Evolutionary conservation across 2,888 invertebrate genomes (phyloP).

Genomic region (Acholoe squamosa): DNA sequence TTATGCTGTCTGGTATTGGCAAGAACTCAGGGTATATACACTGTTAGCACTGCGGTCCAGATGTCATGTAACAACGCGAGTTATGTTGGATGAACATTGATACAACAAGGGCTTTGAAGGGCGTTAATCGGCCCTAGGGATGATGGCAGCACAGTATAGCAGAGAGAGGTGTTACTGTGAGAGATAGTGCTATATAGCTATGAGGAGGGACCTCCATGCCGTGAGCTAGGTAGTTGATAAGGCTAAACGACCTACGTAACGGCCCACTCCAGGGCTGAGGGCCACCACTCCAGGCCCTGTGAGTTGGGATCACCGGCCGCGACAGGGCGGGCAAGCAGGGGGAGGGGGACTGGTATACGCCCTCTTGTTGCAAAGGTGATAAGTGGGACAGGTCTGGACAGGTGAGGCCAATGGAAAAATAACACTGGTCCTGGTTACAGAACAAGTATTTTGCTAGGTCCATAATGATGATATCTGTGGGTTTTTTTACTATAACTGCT

Average conservation of each 20-base stretch:
- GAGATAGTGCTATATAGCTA: neutral
- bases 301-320: neutral
- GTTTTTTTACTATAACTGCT: too few species aligned
- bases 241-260: slow-evolving; percentile 17
- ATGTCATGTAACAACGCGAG: neutral
- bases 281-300: slow-evolving; percentile 16
- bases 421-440: neutral
- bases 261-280: neutral
- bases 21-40: neutral
- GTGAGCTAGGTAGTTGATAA: neutral
- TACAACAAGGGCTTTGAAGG: neutral
- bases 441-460: too few species aligned
- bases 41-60: neutral
- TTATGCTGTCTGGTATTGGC: neutral
- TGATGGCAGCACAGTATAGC: neutral
- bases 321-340: neutral
- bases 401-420: neutral
- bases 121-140: neutral
- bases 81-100: neutral
- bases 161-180: neutral
- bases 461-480: too few species aligned
- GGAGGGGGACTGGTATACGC: neutral
- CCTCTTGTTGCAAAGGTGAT: slow-evolving; percentile 8
- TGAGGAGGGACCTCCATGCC: neutral
- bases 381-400: neutral